These are phyloP conservation scores for Oxystoma pomonae DNA, from an alignment of 2,888 invertebrate genomes.

Conservation along the genomic window DNA sequence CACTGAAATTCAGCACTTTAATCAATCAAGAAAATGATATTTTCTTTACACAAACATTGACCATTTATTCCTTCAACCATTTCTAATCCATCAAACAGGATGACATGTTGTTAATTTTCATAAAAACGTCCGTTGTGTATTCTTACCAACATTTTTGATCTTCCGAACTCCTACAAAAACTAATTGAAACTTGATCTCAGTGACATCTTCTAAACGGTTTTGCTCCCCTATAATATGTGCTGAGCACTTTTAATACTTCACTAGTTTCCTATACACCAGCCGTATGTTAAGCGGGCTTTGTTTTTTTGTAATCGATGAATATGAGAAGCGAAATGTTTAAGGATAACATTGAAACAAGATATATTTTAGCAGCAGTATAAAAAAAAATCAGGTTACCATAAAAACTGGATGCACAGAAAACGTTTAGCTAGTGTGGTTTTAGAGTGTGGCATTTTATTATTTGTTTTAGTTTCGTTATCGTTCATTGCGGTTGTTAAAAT, in stretches of 20 bases:
- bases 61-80: background rate
- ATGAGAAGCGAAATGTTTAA: background rate
- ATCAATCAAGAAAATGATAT: background rate
- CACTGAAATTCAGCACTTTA: background rate
- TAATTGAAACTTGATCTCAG: constrained; percentile 11
- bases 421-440: background rate
- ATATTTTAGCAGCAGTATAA: background rate
- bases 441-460: background rate
- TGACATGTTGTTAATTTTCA: background rate
- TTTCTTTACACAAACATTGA: background rate
- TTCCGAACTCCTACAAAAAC: constrained; percentile 6
- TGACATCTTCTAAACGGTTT: constrained; percentile 19
- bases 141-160: background rate
- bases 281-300: constrained; percentile 15
- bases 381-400: background rate
- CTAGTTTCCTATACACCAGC: constrained; percentile 17
- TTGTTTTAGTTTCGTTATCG: too few relatives aligned
- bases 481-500: too few relatives aligned
- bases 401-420: background rate
- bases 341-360: background rate
- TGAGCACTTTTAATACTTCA: constrained; percentile 18
- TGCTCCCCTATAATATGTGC: constrained; percentile 10
- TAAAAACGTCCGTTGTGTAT: background rate
- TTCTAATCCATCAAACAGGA: background rate
- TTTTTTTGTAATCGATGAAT: constrained; percentile 7